These are phyloP conservation scores for Unio delphinus DNA, from an alignment of 2,888 invertebrate species.

Conservation along the genomic window DNA sequence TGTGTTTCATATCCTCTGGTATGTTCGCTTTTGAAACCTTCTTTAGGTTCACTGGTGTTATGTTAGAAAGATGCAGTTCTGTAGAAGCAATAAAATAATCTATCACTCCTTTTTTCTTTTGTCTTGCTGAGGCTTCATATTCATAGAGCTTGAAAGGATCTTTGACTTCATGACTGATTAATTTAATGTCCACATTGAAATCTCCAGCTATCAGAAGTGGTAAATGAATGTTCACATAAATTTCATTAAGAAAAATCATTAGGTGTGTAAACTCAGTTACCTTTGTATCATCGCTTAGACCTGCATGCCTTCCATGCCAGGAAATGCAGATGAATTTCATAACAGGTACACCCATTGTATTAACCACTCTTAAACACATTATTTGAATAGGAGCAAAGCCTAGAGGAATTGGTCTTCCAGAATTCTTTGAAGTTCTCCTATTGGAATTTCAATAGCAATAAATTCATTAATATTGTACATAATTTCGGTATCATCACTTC, in stretches of 20 bases:
- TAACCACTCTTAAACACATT: slow-evolving; percentile 15
- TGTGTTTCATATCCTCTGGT: no score
- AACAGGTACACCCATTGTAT: slow-evolving; percentile 7
- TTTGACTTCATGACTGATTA: slow-evolving; percentile 9
- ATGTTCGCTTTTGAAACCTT: slow-evolving; percentile 11
- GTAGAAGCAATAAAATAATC: slow-evolving; percentile 24
- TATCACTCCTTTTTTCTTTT: slow-evolving; percentile 10
- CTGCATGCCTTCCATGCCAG: slow-evolving; percentile 21
- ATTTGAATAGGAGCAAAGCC: slow-evolving; percentile 21
- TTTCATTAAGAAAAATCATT: slow-evolving; percentile 20
- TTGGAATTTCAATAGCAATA: slow-evolving; percentile 8
- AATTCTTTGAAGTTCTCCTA: slow-evolving; percentile 11
- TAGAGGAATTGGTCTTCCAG: slow-evolving; percentile 12
- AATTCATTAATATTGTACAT: slow-evolving; percentile 10
- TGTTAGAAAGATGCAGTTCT: slow-evolving; percentile 14
- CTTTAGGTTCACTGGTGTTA: slow-evolving; percentile 15
- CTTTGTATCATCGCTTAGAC: slow-evolving; percentile 3
- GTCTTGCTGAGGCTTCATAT: slow-evolving; percentile 21
- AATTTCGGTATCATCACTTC: slow-evolving; percentile 16
- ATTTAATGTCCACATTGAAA: slow-evolving; percentile 21
- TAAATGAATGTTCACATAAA: slow-evolving; percentile 16
- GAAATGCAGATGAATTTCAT: slow-evolving; percentile 28
- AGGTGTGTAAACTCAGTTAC: slow-evolving; percentile 20
- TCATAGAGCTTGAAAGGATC: slow-evolving; percentile 23
- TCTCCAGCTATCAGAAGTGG: slow-evolving; percentile 25